These are phyloP conservation scores for Alethe castanea DNA, from an alignment of 2,113 vertebrate genomes.

Conservation along the genomic window DNA sequence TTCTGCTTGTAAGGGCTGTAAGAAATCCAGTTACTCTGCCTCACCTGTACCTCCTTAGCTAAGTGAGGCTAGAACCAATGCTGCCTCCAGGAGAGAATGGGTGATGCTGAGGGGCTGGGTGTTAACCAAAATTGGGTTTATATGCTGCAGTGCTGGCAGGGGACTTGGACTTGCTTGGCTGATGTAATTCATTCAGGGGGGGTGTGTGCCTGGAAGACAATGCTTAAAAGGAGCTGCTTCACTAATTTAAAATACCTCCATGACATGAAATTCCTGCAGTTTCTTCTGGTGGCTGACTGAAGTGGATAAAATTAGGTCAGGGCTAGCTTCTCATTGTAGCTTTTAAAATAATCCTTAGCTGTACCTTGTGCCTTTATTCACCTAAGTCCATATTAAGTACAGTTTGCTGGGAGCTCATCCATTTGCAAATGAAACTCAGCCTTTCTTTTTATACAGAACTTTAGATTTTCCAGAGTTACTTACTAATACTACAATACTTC, in stretches of 20 bases:
- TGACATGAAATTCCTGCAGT: background rate
- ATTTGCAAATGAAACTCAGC: background rate
- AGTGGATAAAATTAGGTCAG: background rate
- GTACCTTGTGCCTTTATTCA: conserved; percentile 15
- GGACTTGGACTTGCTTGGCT: background rate
- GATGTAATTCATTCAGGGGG: background rate
- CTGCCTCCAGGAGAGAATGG: background rate
- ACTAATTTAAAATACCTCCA: background rate
- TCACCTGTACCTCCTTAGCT: background rate
- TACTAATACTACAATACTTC: background rate
- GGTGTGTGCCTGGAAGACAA: background rate
- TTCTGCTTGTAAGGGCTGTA: background rate
- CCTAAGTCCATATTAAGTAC: background rate
- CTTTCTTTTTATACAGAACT: background rate
- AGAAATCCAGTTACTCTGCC: background rate
- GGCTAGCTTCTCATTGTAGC: background rate
- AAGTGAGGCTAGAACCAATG: background rate
- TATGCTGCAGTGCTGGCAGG: background rate
- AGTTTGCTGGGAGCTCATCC: background rate
- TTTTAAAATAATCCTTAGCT: background rate
- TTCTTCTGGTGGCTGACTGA: background rate
- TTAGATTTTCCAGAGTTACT: background rate
- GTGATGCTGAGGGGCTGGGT: background rate
- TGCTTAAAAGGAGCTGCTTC: background rate
- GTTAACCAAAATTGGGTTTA: background rate